Percentiles rank a stretch among this genome's conserved stretches.
phyloP scores from a whole-genome alignment of 37 sponge, comb jelly and placozoan genomes.

The Beroe forskalii region DNA sequence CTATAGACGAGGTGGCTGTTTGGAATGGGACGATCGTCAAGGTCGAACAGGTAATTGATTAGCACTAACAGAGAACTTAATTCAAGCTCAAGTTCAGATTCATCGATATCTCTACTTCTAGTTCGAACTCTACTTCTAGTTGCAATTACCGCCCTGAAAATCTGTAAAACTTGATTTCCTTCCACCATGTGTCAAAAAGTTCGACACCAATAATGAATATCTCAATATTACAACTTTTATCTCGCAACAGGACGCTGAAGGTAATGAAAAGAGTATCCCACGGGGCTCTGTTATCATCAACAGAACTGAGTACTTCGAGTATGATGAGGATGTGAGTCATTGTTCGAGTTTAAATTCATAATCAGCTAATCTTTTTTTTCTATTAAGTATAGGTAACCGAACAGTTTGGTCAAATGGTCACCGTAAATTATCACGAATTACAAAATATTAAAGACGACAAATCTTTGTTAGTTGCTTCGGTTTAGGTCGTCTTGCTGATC shows the following conservation, averaged over 20 bases:
- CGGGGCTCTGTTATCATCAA: neutral
- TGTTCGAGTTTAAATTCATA: neutral
- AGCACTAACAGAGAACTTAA: no score
- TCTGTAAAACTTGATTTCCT: no score
- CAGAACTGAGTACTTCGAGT: constrained; percentile 10
- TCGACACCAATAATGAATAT: no score
- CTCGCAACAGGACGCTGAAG: neutral
- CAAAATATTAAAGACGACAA: no score
- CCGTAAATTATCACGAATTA: neutral
- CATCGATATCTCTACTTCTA: no score
- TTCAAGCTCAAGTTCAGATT: no score
- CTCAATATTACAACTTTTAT: neutral
- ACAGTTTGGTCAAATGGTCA: neutral
- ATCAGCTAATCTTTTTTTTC: neutral
- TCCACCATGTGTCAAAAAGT: no score
- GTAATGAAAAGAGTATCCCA: neutral
- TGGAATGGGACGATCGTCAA: neutral
- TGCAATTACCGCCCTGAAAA: neutral
- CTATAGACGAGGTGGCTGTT: neutral
- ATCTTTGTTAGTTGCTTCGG: no score
- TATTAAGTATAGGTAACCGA: neutral
- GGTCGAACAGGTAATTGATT: no score
- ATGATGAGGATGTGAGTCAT: neutral
- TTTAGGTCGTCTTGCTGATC: no score
- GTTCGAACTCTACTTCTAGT: neutral